Base-by-base conservation (phyloP, 2,797 vertebrate genomes). In the Pachyuromys duprasi region DNA sequence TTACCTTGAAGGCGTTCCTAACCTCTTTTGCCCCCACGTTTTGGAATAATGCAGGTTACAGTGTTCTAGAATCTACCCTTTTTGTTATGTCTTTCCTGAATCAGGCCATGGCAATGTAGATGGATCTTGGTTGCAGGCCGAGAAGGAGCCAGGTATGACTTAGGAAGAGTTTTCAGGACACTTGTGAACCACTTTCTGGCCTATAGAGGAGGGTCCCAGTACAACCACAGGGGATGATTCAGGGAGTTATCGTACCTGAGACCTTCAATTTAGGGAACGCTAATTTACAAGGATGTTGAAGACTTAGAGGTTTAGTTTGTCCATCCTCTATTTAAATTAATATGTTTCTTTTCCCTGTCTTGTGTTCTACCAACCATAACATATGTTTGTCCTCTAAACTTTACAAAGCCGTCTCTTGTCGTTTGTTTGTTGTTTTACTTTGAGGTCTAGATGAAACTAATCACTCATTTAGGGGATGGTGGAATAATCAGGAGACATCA, bases 61-160 rank as follows among this genome's bases (percentile, higher is more conserved):
- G 22, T 78, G 45, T 91, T 90, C 69, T 81, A 96, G 95, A 90
- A 94, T 84, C 83, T 60, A 67, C 17, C 63, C 5, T 84, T n/a
- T n/a, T 70, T 45, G 24, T 92, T 60, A 89, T 9, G 8, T 62
- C 39, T 75, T 86, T 82, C 65, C 63, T 94, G 74, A 92, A 79
- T 83, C 18, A 36, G 78, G 18, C 18, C 20, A 91, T 84, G 12
- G 26, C 76, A 78, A 8, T 90, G 39, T 45, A 28, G 79, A 12
- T 89, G 65, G 91, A 65, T 89, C 62, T 94, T 96, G 72, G 60
- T 95, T 6, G 63, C 20, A 79, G 75, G 72, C 78, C 93, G 65
- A 78, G 36, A 96, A 95, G 84, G 36, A 60, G 12, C 69, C 67
- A 90, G 53, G 45, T 93, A 83, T 75, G 45, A 91, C 57, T 96